phyloP scores from a whole-genome alignment of 2,797 vertebrate species.

The Pipistrellus pygmaeus region DNA sequence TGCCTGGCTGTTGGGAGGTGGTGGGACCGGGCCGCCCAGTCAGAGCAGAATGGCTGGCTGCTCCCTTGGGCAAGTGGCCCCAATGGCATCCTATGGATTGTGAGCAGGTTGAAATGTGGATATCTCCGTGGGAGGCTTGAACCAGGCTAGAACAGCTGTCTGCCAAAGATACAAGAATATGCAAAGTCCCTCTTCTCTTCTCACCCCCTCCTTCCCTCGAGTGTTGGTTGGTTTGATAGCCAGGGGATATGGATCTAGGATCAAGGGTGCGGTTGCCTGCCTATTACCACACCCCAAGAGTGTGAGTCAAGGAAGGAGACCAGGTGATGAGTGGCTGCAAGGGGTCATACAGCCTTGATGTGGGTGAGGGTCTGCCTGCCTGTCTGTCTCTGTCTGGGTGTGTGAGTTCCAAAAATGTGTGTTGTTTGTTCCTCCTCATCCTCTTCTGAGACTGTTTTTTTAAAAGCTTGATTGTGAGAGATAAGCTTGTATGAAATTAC shows the following conservation, averaged over 20 bases:
- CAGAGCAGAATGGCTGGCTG: neutral
- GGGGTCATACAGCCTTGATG: slow-evolving; percentile 65
- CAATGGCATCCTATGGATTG: neutral
- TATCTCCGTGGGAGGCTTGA: slow-evolving; percentile 31
- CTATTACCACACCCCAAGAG: neutral
- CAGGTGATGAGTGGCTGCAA: slow-evolving; percentile 63
- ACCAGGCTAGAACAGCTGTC: slow-evolving; percentile 83
- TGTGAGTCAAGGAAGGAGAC: slow-evolving; percentile 54
- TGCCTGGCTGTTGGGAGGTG: neutral
- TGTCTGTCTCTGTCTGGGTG: slow-evolving; percentile 70
- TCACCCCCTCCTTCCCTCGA: slow-evolving; percentile 39
- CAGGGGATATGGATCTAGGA: neutral
- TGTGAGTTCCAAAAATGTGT: slow-evolving; percentile 71
- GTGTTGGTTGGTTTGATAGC: slow-evolving; percentile 69
- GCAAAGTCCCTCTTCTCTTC: slow-evolving; percentile 84
- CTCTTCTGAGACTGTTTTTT: slow-evolving; percentile 78
- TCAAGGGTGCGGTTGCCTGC: slow-evolving; percentile 41
- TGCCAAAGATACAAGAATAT: slow-evolving; percentile 87
- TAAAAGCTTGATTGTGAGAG: slow-evolving; percentile 76
- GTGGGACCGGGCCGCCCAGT: neutral
- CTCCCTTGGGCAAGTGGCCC: neutral
- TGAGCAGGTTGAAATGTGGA: neutral
- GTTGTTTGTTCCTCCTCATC: slow-evolving; percentile 73
- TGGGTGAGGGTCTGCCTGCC: slow-evolving; percentile 72
- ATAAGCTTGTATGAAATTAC: slow-evolving; percentile 66